Evolutionary conservation across 23 tunicate species (phyloP).

Genomic region (Ascidia mentula): DNA sequence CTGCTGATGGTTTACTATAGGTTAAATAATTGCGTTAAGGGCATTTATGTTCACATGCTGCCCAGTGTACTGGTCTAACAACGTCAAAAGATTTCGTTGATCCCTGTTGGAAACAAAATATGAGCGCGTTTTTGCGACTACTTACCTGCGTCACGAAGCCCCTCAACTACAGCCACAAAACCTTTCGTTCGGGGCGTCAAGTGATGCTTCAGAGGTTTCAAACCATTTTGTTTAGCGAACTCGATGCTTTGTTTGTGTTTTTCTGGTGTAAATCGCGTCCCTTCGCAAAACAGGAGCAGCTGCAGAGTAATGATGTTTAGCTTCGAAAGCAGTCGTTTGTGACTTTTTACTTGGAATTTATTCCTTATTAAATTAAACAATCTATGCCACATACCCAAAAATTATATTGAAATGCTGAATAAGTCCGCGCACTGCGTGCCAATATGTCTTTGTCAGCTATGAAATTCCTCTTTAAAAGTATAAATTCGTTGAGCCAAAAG

Average conservation of each 20-base stretch:
- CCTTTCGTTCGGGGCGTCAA: constrained; percentile 56
- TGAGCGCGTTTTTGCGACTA: no score
- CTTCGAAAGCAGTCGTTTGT: background rate
- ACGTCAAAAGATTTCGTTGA: no score
- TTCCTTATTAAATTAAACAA: no score
- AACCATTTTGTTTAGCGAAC: constrained; percentile 36
- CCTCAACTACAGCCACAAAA: constrained; percentile 21
- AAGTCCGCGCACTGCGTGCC: constrained; percentile 12
- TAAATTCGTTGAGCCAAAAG: constrained; percentile 46
- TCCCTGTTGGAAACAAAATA: no score
- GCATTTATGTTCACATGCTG: no score
- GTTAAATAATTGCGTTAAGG: no score
- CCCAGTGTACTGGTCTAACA: no score
- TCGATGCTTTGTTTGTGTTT: constrained; percentile 41
- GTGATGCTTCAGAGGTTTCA: constrained; percentile 41
- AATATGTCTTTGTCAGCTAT: constrained; percentile 34
- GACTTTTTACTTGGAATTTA: background rate
- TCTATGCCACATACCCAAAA: constrained; percentile 44
- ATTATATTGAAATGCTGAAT: constrained; percentile 22
- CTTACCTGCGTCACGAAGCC: constrained; percentile 27
- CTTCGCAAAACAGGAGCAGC: constrained; percentile 57
- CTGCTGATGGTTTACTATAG: no score
- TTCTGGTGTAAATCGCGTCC: constrained; percentile 49
- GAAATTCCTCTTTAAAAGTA: constrained; percentile 48
- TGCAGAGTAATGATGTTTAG: background rate